Percentiles rank a stretch among this genome's conserved stretches.
These are phyloP conservation scores for Dicyrtoma fusca DNA, from an alignment of 2,888 invertebrate species.

Conservation along the genomic window DNA sequence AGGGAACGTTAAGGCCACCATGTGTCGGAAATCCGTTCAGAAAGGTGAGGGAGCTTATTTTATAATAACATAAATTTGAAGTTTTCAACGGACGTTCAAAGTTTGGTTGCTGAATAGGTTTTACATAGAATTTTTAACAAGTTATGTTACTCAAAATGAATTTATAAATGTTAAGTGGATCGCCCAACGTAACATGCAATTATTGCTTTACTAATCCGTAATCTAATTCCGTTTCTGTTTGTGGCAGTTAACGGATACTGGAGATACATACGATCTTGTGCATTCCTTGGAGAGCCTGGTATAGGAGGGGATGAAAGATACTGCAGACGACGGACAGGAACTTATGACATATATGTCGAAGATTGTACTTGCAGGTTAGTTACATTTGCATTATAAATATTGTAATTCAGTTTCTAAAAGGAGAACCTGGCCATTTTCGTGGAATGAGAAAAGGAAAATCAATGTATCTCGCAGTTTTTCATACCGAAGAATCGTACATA, in stretches of 20 bases:
- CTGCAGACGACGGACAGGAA: slow-evolving; percentile 86
- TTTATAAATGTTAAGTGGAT: too few relatives aligned
- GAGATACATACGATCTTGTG: slow-evolving; percentile 86
- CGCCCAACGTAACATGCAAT: too few relatives aligned
- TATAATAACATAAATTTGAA: too few relatives aligned
- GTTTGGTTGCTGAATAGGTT: not conserved
- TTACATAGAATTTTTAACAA: not conserved
- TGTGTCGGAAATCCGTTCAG: slow-evolving; percentile 90
- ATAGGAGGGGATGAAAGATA: slow-evolving; percentile 87
- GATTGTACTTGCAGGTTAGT: slow-evolving; percentile 78
- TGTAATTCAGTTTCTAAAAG: not conserved
- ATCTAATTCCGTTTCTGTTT: too few relatives aligned
- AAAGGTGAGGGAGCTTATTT: slow-evolving; percentile 80
- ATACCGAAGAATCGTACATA: too few relatives aligned
- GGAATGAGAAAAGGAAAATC: not conserved
- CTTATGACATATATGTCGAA: slow-evolving; percentile 91
- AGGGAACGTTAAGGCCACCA: slow-evolving; percentile 71
- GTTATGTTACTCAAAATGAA: not conserved
- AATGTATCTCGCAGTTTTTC: not conserved
- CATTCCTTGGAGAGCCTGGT: slow-evolving; percentile 87
- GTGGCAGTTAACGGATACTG: slow-evolving; percentile 80
- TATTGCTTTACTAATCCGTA: too few relatives aligned
- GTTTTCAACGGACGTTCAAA: too few relatives aligned
- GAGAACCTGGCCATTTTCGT: not conserved
- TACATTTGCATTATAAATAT: not conserved